These are phyloP conservation scores for Drymonia ruficornis DNA, from an alignment of 2,888 invertebrate genomes.

Conservation along the genomic window DNA sequence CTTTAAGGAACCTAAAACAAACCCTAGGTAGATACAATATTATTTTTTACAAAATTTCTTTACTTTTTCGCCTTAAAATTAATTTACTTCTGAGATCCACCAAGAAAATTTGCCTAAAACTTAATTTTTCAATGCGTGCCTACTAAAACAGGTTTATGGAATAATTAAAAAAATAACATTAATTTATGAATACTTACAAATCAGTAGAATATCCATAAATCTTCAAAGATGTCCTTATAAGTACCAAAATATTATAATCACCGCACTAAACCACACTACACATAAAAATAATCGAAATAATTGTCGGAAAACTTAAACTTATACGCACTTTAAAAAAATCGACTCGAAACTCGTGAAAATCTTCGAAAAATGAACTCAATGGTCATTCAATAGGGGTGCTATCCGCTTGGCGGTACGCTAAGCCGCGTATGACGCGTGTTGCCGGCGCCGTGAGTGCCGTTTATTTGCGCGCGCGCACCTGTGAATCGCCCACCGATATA, in stretches of 20 bases:
- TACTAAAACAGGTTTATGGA: too few relatives aligned
- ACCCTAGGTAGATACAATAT: too few relatives aligned
- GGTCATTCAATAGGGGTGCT: slow-evolving; percentile 35
- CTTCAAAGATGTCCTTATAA: neutral
- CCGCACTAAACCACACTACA: neutral
- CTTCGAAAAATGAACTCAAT: slow-evolving; percentile 26
- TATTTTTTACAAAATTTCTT: too few relatives aligned
- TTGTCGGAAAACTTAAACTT: neutral
- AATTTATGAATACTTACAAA: neutral
- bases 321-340: slow-evolving; percentile 3
- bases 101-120: too few relatives aligned
- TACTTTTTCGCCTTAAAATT: too few relatives aligned
- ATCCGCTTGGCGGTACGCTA: slow-evolving; percentile 30
- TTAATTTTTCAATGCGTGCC: too few relatives aligned
- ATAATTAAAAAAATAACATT: neutral
- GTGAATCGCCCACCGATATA: slow-evolving; percentile 42
- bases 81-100: too few relatives aligned
- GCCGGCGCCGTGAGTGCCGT: slow-evolving; percentile 63
- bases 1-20: too few relatives aligned
- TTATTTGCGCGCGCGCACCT: slow-evolving; percentile 70
- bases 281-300: neutral
- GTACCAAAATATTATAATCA: neutral
- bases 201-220: neutral
- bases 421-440: slow-evolving; percentile 58
- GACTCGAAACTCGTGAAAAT: slow-evolving; percentile 13